Evolutionary conservation across 2,797 vertebrate genomes (phyloP).

Genomic region (Neosilurus hyrtlii): DNA sequence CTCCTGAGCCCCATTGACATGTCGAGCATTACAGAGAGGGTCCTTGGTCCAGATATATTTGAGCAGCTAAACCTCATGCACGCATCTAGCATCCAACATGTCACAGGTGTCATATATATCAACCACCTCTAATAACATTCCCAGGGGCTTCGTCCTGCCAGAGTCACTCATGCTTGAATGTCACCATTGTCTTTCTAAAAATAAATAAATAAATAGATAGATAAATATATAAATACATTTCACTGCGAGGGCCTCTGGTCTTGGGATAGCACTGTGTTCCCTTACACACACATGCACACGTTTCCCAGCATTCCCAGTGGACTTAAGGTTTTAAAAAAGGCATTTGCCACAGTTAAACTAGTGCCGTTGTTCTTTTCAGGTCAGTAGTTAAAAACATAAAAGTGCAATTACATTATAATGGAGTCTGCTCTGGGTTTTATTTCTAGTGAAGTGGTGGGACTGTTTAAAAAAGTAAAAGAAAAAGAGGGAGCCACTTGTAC

Average conservation of each 20-base stretch:
- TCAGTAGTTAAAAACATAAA: slow-evolving; percentile 81
- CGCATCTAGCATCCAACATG: slow-evolving; percentile 15
- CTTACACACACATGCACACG: slow-evolving; percentile 35
- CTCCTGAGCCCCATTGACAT: slow-evolving; percentile 20
- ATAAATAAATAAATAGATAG: slow-evolving; percentile 17
- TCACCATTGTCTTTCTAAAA: slow-evolving; percentile 54
- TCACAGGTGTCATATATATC: background rate
- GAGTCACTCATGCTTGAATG: slow-evolving; percentile 58
- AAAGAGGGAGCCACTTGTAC: slow-evolving; percentile 29
- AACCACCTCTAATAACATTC: slow-evolving; percentile 23
- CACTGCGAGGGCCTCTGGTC: background rate
- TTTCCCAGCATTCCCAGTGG: slow-evolving; percentile 5
- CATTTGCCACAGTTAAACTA: slow-evolving; percentile 70
- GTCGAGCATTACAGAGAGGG: slow-evolving; percentile 28
- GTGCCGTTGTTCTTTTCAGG: slow-evolving; percentile 80
- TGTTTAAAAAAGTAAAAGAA: slow-evolving; percentile 52
- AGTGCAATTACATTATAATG: slow-evolving; percentile 74
- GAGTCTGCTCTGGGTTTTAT: slow-evolving; percentile 59
- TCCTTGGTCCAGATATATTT: slow-evolving; percentile 45
- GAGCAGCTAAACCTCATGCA: slow-evolving; percentile 4
- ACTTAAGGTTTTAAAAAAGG: slow-evolving; percentile 44
- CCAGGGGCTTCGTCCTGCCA: slow-evolving; percentile 22
- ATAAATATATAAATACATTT: slow-evolving; percentile 36
- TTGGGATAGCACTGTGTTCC: slow-evolving; percentile 17
- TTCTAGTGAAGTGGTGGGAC: slow-evolving; percentile 52